These are phyloP conservation scores for Cephus spinipes DNA, from an alignment of 2,888 invertebrate genomes.

Conservation along the genomic window DNA sequence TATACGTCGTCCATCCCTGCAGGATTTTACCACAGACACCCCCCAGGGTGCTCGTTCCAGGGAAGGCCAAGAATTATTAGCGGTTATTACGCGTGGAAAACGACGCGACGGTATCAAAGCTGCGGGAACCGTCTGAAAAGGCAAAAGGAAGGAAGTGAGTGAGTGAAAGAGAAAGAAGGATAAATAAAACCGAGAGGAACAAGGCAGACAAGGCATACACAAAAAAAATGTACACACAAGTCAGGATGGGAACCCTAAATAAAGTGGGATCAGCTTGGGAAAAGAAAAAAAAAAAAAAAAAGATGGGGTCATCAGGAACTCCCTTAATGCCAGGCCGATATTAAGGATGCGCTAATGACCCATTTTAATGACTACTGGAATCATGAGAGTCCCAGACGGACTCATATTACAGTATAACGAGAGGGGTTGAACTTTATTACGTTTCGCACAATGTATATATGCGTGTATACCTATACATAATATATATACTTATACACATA, in stretches of 20 bases:
- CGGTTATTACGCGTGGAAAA: conserved; percentile 46
- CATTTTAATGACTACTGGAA: neutral
- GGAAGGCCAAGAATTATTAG: conserved; percentile 47
- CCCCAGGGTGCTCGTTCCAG: conserved; percentile 25
- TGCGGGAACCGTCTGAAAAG: neutral
- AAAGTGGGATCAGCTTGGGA: neutral
- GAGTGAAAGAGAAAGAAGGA: no score
- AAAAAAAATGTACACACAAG: no score
- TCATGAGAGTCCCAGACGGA: no score
- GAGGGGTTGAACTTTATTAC: no score
- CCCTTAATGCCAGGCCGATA: conserved; percentile 36
- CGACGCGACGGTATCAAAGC: conserved; percentile 8
- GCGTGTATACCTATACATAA: no score
- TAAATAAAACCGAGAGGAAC: no score
- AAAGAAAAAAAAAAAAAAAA: neutral
- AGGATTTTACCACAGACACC: conserved; percentile 6
- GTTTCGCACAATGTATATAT: no score
- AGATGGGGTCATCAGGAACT: conserved; percentile 30
- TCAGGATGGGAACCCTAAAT: no score
- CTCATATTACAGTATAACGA: no score
- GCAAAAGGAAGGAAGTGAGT: neutral
- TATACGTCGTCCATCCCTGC: conserved; percentile 4
- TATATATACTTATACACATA: no score
- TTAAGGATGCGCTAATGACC: conserved; percentile 31
- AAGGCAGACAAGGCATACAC: no score